These are phyloP conservation scores for Danio tinwini DNA, from an alignment of 2,797 vertebrate species.

Conservation along the genomic window DNA sequence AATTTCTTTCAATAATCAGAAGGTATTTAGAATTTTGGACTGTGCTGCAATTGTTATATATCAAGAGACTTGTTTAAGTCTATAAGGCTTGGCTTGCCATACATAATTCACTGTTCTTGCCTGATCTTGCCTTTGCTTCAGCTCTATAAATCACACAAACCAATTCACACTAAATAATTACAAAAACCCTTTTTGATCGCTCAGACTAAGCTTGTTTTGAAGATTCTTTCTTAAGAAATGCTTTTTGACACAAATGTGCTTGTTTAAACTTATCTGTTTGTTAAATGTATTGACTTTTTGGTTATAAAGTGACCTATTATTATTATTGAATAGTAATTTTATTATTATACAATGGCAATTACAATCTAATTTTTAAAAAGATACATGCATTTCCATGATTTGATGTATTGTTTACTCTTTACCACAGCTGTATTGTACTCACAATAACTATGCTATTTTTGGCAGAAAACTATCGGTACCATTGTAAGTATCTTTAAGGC, in stretches of 20 bases:
- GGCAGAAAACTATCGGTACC: neutral
- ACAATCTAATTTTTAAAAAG: too few species aligned
- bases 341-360: too few species aligned
- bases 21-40: too few species aligned
- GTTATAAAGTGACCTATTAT: neutral
- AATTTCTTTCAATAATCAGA: too few species aligned
- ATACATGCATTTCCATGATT: too few species aligned
- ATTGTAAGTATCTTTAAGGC: neutral
- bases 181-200: neutral
- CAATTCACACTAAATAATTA: neutral
- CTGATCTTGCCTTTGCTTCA: neutral
- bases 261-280: neutral
- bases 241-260: neutral
- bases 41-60: too few species aligned
- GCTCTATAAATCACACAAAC: neutral
- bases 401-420: neutral
- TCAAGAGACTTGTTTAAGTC: too few species aligned
- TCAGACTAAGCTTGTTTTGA: neutral
- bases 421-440: neutral
- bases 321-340: too few species aligned
- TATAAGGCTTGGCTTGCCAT: too few species aligned
- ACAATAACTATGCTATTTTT: slow-evolving; percentile 2
- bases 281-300: neutral
- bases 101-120: slow-evolving; percentile 16
- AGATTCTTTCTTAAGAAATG: neutral